Evolutionary conservation across 2,797 vertebrate species (phyloP).

Genomic region (Gastrophryne carolinensis): DNA sequence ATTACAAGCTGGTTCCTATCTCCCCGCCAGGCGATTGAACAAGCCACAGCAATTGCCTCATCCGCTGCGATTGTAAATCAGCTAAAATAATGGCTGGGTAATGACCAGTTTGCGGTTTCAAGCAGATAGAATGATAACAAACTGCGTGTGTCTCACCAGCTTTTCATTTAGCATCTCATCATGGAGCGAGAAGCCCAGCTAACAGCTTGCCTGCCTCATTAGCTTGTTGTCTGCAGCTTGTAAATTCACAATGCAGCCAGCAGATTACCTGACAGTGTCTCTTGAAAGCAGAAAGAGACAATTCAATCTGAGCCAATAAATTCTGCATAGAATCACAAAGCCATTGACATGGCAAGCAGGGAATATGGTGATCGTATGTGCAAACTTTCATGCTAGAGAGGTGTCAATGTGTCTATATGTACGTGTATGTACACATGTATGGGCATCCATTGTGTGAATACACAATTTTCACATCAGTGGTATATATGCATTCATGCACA

Average conservation of each 20-base stretch:
- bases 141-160: conserved; percentile 83
- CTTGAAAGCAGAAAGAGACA: conserved; percentile 79
- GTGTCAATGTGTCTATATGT: conserved; percentile 37
- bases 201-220: conserved; percentile 97
- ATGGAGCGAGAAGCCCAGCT: conserved; percentile 79
- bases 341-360: conserved; percentile 73
- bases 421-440: conserved; percentile 69
- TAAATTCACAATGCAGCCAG: conserved; percentile 83
- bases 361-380: conserved; percentile 76
- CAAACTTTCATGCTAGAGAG: conserved; percentile 72
- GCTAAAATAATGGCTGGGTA: conserved; percentile 95
- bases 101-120: conserved; percentile 96
- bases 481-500: not conserved
- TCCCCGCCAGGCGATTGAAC: conserved; percentile 84
- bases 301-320: conserved; percentile 83
- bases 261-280: conserved; percentile 93
- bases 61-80: conserved; percentile 91
- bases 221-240: conserved; percentile 90
- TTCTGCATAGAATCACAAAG: conserved; percentile 70
- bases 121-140: conserved; percentile 99
- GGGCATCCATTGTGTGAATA: not conserved
- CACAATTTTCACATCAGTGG: not conserved
- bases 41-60: conserved; percentile 82
- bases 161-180: conserved; percentile 98
- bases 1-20: conserved; percentile 94